These are phyloP conservation scores for Stichopus chloronotus DNA, from an alignment of 35 echinoderm and acorn worm species.

Conservation along the genomic window DNA sequence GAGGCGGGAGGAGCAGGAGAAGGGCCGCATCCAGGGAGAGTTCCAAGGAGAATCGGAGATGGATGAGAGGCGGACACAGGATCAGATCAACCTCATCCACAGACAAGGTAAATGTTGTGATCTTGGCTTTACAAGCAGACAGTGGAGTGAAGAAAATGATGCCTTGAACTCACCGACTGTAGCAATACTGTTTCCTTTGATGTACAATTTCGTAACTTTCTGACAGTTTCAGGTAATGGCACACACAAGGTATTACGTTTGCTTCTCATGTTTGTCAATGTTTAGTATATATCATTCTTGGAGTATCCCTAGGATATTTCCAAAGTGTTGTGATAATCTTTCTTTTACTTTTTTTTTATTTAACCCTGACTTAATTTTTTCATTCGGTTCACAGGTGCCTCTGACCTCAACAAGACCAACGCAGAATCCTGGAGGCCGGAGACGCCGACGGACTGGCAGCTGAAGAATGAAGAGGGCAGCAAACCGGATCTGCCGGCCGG, in stretches of 20 bases:
- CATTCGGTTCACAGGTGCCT: conserved; percentile 62
- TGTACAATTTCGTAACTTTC: neutral
- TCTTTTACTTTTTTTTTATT: no score
- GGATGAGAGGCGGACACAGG: conserved; percentile 79
- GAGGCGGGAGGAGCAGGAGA: conserved; percentile 73
- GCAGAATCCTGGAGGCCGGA: neutral
- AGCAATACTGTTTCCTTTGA: neutral
- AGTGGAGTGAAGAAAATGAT: neutral
- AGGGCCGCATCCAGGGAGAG: conserved; percentile 70
- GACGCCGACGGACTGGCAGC: conserved; percentile 71
- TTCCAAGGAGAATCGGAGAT: conserved; percentile 61
- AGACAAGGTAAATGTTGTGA: conserved; percentile 63
- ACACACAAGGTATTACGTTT: no score
- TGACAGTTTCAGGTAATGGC: no score
- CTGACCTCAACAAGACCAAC: conserved; percentile 49
- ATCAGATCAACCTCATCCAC: conserved; percentile 86
- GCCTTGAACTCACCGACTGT: neutral
- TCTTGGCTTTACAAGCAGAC: neutral
- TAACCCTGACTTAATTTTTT: no score
- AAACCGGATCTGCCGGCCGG: conserved; percentile 71
- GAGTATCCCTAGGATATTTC: no score
- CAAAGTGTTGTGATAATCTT: no score
- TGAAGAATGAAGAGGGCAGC: conserved; percentile 68
- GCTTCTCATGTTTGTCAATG: no score
- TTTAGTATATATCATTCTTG: no score